These are phyloP conservation scores for Kuschelorhynchus macadamiae DNA, from an alignment of 2,888 invertebrate species.

Conservation along the genomic window DNA sequence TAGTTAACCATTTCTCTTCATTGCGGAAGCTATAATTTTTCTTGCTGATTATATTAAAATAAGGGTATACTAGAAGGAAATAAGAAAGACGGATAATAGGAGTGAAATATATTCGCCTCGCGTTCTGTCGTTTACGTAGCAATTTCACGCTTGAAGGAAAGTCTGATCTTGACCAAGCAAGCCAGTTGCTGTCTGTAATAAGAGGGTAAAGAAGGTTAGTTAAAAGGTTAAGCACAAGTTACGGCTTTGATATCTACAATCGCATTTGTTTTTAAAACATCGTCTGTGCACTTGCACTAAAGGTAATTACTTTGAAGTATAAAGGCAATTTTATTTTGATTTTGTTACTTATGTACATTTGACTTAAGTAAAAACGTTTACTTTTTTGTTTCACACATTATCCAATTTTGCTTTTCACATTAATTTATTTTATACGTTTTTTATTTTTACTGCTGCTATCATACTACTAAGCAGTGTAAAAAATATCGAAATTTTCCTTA, in stretches of 20 bases:
- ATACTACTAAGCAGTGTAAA: no score
- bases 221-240: slow-evolving; percentile 25
- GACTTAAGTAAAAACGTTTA: no score
- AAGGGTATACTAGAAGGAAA: slow-evolving; percentile 16
- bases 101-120: slow-evolving; percentile 29
- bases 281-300: no score
- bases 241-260: slow-evolving; percentile 6
- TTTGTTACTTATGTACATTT: no score
- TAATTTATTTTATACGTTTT: no score
- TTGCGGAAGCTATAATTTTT: slow-evolving; percentile 27
- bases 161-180: slow-evolving; percentile 23
- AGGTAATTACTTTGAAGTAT: no score
- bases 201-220: slow-evolving; percentile 18
- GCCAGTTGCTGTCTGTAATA: slow-evolving; percentile 22
- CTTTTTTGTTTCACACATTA: no score
- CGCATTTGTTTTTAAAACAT: slow-evolving; percentile 17
- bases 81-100: slow-evolving; percentile 17
- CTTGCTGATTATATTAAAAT: slow-evolving; percentile 17
- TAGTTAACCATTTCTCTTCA: no score
- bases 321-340: no score
- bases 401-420: no score
- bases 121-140: slow-evolving; percentile 22
- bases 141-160: slow-evolving; percentile 31
- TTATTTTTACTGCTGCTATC: no score
- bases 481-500: no score